phyloP scores from a whole-genome alignment of 2,797 vertebrate species.

The Platyrinchus mystaceus region DNA sequence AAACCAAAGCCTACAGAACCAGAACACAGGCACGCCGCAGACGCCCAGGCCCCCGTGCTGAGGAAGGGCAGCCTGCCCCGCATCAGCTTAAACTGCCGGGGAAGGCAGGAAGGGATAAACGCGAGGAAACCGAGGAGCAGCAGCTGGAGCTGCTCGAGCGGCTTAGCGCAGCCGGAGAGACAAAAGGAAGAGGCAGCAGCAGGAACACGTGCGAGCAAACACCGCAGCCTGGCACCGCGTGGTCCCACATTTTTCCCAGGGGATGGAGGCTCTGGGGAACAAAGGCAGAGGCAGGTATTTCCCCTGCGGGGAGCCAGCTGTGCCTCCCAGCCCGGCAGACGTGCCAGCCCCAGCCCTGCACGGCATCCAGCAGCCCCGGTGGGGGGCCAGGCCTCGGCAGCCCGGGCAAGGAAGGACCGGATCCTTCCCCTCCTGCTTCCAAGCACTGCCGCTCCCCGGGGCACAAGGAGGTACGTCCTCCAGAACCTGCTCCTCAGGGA shows the following conservation, averaged over 20 bases:
- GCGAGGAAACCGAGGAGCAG: not conserved
- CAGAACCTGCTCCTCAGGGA: not conserved
- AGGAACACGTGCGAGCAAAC: not conserved
- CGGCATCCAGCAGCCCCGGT: not conserved
- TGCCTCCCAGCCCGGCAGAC: not conserved
- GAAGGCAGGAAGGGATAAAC: not conserved
- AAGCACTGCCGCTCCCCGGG: not conserved
- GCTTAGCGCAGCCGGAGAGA: not conserved
- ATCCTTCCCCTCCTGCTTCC: no score
- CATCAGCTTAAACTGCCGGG: not conserved
- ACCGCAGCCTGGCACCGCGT: not conserved
- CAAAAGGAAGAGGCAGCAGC: slow-evolving; percentile 15
- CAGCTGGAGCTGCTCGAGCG: not conserved
- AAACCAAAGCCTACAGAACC: not conserved
- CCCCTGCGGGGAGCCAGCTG: not conserved
- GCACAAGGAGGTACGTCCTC: not conserved
- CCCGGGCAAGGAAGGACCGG: not conserved
- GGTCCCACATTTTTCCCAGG: not conserved
- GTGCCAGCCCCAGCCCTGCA: not conserved
- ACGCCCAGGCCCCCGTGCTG: no score
- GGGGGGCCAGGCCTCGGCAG: not conserved
- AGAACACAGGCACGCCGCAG: accelerated
- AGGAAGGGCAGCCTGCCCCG: accelerated
- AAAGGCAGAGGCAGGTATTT: not conserved
- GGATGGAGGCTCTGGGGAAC: not conserved